These are phyloP conservation scores for Riparia riparia DNA, from an alignment of 2,113 vertebrate genomes.

Conservation along the genomic window DNA sequence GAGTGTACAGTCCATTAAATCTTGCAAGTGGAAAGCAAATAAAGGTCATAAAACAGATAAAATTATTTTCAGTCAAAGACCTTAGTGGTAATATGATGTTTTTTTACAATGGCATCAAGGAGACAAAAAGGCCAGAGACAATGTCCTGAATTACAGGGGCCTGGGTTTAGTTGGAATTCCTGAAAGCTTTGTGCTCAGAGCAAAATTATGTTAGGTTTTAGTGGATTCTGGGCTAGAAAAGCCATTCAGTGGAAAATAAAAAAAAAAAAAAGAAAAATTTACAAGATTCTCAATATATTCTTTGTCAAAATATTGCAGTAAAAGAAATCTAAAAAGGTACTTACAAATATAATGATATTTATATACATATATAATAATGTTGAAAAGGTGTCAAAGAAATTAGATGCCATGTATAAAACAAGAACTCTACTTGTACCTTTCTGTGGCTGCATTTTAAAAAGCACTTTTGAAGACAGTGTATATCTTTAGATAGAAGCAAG, in stretches of 20 bases:
- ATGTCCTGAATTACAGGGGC: neutral
- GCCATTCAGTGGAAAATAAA: neutral
- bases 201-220: neutral
- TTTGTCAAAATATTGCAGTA: neutral
- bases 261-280: neutral
- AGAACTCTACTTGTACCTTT: neutral
- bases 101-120: neutral
- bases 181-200: neutral
- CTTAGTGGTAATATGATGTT: neutral
- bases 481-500: neutral
- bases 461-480: neutral
- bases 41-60: neutral
- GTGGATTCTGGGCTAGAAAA: neutral
- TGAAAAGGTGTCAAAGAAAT: neutral
- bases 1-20: neutral
- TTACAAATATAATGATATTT: neutral
- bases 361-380: neutral
- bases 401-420: neutral
- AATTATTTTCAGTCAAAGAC: neutral
- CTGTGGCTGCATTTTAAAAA: neutral
- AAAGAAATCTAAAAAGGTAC: neutral
- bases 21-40: neutral
- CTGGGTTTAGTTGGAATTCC: neutral
- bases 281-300: neutral
- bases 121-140: neutral